Conservation (phyloP, 2,797 vertebrate genomes). For the Melanotaenia trifasciata region DNA sequence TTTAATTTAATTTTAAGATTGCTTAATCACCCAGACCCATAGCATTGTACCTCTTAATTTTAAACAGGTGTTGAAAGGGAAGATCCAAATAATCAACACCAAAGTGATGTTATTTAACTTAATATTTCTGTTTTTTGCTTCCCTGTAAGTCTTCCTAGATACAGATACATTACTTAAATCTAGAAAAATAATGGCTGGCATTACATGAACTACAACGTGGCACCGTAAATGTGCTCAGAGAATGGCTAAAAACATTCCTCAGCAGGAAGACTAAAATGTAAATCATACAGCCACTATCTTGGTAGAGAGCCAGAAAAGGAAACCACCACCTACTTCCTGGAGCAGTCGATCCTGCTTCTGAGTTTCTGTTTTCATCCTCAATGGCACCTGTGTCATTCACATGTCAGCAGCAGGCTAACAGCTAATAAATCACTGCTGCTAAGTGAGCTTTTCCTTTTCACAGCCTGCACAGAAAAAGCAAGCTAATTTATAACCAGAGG, state of each 20-base stretch:
- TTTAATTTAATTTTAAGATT: not conserved
- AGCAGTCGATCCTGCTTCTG: slow-evolving; percentile 51
- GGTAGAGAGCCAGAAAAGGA: slow-evolving; percentile 47
- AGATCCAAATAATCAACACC: not conserved
- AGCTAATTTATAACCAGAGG: slow-evolving; percentile 81
- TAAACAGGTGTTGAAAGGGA: not conserved
- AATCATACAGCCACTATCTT: slow-evolving; percentile 28
- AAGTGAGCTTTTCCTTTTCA: slow-evolving; percentile 82
- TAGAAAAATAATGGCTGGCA: slow-evolving; percentile 5
- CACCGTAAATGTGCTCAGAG: slow-evolving; percentile 2
- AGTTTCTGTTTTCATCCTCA: slow-evolving; percentile 71
- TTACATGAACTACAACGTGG: not conserved
- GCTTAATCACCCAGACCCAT: not conserved
- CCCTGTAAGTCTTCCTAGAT: not conserved
- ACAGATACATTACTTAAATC: not conserved
- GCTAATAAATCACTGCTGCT: slow-evolving; percentile 81
- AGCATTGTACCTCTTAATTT: not conserved
- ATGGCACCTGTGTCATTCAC: slow-evolving; percentile 74
- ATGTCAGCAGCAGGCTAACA: slow-evolving; percentile 75
- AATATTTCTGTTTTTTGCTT: not conserved
- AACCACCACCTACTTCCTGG: slow-evolving; percentile 63
- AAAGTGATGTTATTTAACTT: not conserved
- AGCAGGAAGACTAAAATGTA: slow-evolving; percentile 21
- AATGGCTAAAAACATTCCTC: slow-evolving; percentile 10
- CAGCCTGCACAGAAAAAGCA: slow-evolving; percentile 71